Evolutionary conservation across 2,888 invertebrate species (phyloP), one percentile per base, ranked within the genome.

Genomic region (Drosophila colorata): DNA sequence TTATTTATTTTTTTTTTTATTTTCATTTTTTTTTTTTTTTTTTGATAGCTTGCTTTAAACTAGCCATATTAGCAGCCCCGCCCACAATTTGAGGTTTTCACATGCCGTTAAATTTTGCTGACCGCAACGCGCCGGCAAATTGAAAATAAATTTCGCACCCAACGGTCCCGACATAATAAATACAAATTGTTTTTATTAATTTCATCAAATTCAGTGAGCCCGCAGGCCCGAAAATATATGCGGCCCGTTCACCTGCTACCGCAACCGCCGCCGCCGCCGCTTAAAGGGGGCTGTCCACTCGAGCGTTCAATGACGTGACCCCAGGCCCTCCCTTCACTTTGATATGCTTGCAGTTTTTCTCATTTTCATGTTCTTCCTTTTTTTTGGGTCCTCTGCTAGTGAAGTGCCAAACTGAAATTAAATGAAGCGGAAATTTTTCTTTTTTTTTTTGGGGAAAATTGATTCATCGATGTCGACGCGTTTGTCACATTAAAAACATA

Each of bases 121-220:
- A 80, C 82, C 80, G 38, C 80, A 75, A 48, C 55, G 51, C 57
- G 13, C 41, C 63, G 14, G 28, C 58, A 85, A 83, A 83, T 83
- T 86, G 75, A 72, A 85, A 78, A 85, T 81, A 79, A 65, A 66
- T 78, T 75, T 80, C 61, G 65, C 75, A 70, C 73, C 74, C 67
- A 55, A 51, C 51, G 46, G 48, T 37, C 9, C 38, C 47, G 38
- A 53, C 67, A 67, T 73, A 69, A 80, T 70, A 70, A 61, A 73
- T 71, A 74, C 74, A 82, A 86, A 85, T 86, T 74, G 76, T 84
- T 86, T 82, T 80, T 80, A 82, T 86, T 80, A 84, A 84, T 85
- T 73, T 71, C 69, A 86, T 86, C 66, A 74, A 69, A 77, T 48
- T 74, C 84, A 86, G 31, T 86, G 82, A 84, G 70, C 69, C 72